Evolutionary conservation across 2,888 invertebrate genomes (phyloP), one percentile per base, ranked within the genome.

Genomic region (Stenolophus ochropezus): DNA sequence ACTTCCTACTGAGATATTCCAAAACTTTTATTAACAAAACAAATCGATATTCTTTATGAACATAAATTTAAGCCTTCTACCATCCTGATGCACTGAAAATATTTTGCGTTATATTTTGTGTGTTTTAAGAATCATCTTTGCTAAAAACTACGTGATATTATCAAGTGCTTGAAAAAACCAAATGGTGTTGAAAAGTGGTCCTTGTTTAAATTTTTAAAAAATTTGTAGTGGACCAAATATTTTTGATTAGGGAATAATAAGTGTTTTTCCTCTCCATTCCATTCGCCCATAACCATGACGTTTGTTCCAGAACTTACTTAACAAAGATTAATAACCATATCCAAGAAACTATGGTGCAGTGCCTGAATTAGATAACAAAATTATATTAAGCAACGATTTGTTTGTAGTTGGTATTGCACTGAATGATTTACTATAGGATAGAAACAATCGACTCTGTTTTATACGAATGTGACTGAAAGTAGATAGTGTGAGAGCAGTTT

Each of bases 181-280:
- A 81, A 81, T 74, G 73, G 77, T 83, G 81, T 81, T 76, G 65
- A 18, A 79, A 81, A 81, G 79, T 82, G 75, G 61, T 79, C 79
- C 74, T 80, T 78, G 86, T 86, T 86, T 85, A 84, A 82, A 85
- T 86, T 87, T 84, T 87, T 71, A 69, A 71, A 71, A 79, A 79
- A 79, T 69, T 87, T 86, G 86, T 87, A 87, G 86, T 84, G 87
- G 88, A 88, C 88, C 88, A 88, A 87, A 85, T 86, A 85, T 86
- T 86, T 86, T 86, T 86, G 85, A 86, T 85, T 87, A 85, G 84
- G 79, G 27, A 69, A 71, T 69, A 69, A 79, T 79, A 79, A 79
- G 79, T 79, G 79, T 79, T 51, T 78, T 79, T 79, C 33, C 78
- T 69, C 69, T 69, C 69, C 79, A 69, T 69, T 79, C 65, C 79